Evolutionary conservation across 2,797 vertebrate species (phyloP).

Genomic region (Euthynnus affinis): DNA sequence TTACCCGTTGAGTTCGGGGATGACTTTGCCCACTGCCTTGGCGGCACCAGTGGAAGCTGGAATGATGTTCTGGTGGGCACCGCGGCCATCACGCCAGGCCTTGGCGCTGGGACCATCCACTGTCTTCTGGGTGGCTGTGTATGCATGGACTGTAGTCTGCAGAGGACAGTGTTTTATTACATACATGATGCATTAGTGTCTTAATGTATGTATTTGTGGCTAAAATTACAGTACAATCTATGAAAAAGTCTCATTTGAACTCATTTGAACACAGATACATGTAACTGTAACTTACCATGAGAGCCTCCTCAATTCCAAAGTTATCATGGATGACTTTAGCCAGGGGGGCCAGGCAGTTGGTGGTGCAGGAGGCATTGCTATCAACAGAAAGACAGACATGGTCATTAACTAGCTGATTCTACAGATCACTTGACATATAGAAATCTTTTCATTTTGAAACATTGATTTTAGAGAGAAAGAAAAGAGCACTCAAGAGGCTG

Average conservation of each 20-base stretch:
- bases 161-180: conserved; percentile 14
- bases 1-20: conserved; percentile 92
- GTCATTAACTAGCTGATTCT: background rate
- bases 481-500: background rate
- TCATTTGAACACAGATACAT: background rate
- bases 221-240: background rate
- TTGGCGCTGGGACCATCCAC: conserved; percentile 92
- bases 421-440: background rate
- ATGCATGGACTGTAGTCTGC: conserved; percentile 93
- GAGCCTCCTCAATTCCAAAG: conserved; percentile 92
- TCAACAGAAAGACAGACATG: conserved; percentile 40
- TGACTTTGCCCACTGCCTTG: conserved; percentile 93
- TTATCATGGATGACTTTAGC: conserved; percentile 93
- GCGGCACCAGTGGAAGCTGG: conserved; percentile 94
- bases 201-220: no score
- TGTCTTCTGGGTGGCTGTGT: conserved; percentile 95
- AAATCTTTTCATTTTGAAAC: background rate
- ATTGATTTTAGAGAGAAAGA: background rate
- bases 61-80: conserved; percentile 93
- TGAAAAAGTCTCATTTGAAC: background rate
- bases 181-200: background rate
- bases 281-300: conserved; percentile 87
- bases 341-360: conserved; percentile 94
- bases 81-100: conserved; percentile 91
- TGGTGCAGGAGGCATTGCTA: conserved; percentile 95